A percentile compares a stretch with the other conserved stretches of the same genome.
These are phyloP conservation scores for Periophthalmus magnuspinnatus DNA, from an alignment of 2,797 vertebrate species.

Conservation along the genomic window DNA sequence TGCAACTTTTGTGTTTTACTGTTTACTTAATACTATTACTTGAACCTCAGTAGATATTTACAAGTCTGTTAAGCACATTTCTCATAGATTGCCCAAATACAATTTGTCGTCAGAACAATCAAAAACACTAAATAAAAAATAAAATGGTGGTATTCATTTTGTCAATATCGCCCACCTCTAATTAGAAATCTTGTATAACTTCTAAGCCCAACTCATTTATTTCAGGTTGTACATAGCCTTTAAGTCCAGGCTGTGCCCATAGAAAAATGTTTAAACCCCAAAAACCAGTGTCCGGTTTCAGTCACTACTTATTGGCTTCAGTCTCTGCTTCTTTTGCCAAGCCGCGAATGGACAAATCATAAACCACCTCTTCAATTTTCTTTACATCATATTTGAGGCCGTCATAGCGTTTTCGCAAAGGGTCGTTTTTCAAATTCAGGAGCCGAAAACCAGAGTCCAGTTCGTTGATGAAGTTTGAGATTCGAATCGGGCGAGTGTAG, in stretches of 20 bases:
- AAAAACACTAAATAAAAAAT: too few relatives aligned
- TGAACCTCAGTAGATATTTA: too few relatives aligned
- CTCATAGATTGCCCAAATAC: neutral
- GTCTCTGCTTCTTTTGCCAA: conserved; percentile 84
- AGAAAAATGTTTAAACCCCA: conserved; percentile 42
- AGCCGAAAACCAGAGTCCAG: conserved; percentile 96
- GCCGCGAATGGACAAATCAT: conserved; percentile 94
- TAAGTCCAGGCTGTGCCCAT: conserved; percentile 46
- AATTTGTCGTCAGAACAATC: too few relatives aligned
- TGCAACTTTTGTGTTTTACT: too few relatives aligned
- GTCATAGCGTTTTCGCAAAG: conserved; percentile 94
- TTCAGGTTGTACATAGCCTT: conserved; percentile 35
- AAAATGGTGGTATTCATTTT: neutral
- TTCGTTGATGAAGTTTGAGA: conserved; percentile 96
- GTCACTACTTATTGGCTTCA: conserved; percentile 46
- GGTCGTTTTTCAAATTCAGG: conserved; percentile 97
- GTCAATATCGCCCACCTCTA: neutral
- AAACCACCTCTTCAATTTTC: conserved; percentile 98
- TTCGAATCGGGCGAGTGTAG: conserved; percentile 91
- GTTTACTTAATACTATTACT: too few relatives aligned
- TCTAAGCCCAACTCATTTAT: conserved; percentile 27
- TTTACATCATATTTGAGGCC: conserved; percentile 98
- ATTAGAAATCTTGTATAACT: neutral
- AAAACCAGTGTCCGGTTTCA: conserved; percentile 11
- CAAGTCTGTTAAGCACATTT: too few relatives aligned